Conservation (phyloP, 2,888 invertebrate species). For the Abscondita cerata region DNA sequence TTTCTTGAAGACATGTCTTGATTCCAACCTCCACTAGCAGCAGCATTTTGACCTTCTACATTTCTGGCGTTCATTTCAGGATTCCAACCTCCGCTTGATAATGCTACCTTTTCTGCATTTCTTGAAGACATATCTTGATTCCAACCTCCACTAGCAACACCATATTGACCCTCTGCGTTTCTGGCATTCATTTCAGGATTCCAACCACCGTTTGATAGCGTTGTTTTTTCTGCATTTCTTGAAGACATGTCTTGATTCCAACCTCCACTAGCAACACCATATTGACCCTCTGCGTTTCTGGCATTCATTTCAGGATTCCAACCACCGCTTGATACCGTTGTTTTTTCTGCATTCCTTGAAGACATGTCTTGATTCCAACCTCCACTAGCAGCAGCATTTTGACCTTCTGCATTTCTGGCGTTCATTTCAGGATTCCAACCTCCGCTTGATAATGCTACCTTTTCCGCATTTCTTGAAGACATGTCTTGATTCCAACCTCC, state of each 20-base stretch:
- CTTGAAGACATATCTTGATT: background rate
- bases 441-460: background rate
- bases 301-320: conserved; percentile 20
- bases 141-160: background rate
- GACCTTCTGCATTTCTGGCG: background rate
- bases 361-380: conserved; percentile 11
- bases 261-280: conserved; percentile 18
- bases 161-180: too few relatives aligned
- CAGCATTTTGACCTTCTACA: background rate
- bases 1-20: background rate
- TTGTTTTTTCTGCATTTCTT: conserved; percentile 1
- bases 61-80: background rate
- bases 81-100: background rate
- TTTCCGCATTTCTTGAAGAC: background rate
- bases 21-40: conserved; percentile 23
- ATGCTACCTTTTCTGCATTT: background rate
- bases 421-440: background rate
- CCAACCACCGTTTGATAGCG: conserved; percentile 10
- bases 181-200: background rate
- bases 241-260: conserved; percentile 23
- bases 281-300: background rate
- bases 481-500: background rate
- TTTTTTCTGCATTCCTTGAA: background rate
- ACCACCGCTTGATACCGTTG: conserved; percentile 11
- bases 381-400: background rate